A percentile compares a stretch with the other conserved stretches of the same genome.
These are phyloP conservation scores for Engystomops pustulosus DNA, from an alignment of 2,113 vertebrate genomes.

Conservation along the genomic window DNA sequence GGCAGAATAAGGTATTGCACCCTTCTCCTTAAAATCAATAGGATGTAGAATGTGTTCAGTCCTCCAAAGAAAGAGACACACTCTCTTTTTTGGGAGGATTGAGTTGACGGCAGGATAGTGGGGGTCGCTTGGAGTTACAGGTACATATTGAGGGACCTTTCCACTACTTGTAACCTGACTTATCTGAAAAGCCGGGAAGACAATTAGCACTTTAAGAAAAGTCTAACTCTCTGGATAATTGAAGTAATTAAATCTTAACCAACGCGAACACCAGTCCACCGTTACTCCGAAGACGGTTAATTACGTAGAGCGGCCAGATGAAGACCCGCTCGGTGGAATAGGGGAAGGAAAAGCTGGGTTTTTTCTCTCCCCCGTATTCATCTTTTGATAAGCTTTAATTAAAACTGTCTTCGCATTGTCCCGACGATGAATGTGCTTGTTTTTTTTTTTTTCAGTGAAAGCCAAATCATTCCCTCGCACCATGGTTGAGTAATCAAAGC, in stretches of 20 bases:
- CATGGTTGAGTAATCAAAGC: slow-evolving; percentile 94
- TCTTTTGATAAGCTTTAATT: slow-evolving; percentile 97
- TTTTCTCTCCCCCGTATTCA: slow-evolving; percentile 85
- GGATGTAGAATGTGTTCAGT: not conserved
- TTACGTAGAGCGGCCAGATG: slow-evolving; percentile 86
- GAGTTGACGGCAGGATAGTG: not conserved
- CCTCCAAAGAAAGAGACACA: not conserved
- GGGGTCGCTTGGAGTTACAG: not conserved
- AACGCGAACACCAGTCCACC: slow-evolving; percentile 80
- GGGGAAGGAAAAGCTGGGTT: slow-evolving; percentile 74
- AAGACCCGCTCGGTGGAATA: slow-evolving; percentile 81
- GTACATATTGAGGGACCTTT: not conserved
- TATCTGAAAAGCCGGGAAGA: slow-evolving; percentile 74
- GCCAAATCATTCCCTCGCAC: slow-evolving; percentile 89
- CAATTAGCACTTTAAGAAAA: slow-evolving; percentile 73
- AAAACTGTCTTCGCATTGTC: slow-evolving; percentile 91
- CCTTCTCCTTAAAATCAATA: not conserved
- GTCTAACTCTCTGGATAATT: slow-evolving; percentile 80
- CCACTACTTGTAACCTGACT: slow-evolving; percentile 72
- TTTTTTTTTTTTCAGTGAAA: slow-evolving; percentile 91
- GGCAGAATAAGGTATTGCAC: not conserved
- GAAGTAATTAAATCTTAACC: slow-evolving; percentile 87
- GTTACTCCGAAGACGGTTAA: slow-evolving; percentile 80
- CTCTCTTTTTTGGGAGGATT: not conserved
- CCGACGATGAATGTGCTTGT: slow-evolving; percentile 91